phyloP scores from a whole-genome alignment of 1,140 invertebrate genomes.

The Chrysomallon squamiferum region DNA sequence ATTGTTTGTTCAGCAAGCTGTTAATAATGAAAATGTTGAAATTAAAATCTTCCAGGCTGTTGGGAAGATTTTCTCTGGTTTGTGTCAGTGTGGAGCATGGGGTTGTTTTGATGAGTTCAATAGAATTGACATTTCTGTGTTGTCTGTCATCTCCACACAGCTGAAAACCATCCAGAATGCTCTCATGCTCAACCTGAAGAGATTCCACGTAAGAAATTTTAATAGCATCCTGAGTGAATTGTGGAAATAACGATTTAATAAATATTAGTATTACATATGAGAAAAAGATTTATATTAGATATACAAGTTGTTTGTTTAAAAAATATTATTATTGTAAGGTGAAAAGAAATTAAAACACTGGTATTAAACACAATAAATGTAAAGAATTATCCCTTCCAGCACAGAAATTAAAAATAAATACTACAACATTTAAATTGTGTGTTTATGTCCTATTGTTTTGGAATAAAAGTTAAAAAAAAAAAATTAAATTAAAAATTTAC shows the following conservation, averaged over 20 bases:
- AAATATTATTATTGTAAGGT: no score
- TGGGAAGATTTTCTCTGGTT: constrained; percentile 82
- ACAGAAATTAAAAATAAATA: no score
- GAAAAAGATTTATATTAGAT: not conserved
- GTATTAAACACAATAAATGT: no score
- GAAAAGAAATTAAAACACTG: no score
- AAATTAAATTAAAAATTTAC: no score
- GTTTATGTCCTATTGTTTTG: no score
- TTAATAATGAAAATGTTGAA: no score
- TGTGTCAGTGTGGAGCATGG: constrained; percentile 77
- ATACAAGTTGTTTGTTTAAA: not conserved
- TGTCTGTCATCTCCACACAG: constrained; percentile 90
- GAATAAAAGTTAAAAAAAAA: no score
- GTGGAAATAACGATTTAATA: not conserved
- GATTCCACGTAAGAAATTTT: constrained; percentile 73
- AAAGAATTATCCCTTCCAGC: no score
- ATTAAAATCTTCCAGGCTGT: constrained; percentile 68
- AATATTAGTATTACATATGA: not conserved
- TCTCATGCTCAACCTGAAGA: constrained; percentile 74
- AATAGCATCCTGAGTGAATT: not conserved
- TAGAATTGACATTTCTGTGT: constrained; percentile 85
- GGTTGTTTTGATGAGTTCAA: constrained; percentile 90
- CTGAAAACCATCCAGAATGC: constrained; percentile 87
- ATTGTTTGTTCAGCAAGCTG: no score
- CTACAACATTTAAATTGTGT: no score